phyloP scores from a whole-genome alignment of 2,113 vertebrate genomes.

The Setophaga kirtlandii region DNA sequence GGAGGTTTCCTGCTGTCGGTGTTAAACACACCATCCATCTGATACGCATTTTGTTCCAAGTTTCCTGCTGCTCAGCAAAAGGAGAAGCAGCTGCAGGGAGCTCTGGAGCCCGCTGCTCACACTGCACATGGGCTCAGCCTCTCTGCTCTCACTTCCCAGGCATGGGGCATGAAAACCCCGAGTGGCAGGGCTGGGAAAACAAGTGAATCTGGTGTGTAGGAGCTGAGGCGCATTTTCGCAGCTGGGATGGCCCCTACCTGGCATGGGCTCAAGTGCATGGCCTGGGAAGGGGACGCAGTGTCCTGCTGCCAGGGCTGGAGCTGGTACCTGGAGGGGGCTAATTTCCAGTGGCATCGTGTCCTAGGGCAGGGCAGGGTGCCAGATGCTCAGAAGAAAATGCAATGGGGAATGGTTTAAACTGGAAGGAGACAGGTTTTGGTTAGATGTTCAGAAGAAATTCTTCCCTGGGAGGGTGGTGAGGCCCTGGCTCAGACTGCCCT shows the following conservation, averaged over 20 bases:
- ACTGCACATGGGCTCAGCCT: not conserved
- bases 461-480: not conserved
- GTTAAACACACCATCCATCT: slow-evolving; percentile 27
- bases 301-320: not conserved
- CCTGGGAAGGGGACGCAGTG: not conserved
- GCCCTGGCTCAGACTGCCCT: not conserved
- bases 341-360: not conserved
- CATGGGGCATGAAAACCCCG: not conserved
- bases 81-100: not conserved
- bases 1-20: not conserved
- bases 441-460: not conserved
- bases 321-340: not conserved
- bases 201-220: not conserved
- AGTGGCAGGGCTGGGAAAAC: accelerated
- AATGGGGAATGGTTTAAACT: not conserved
- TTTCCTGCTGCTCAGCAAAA: not conserved
- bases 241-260: not conserved
- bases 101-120: not conserved
- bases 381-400: not conserved
- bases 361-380: not conserved
- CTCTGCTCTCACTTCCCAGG: not conserved
- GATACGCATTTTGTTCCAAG: not conserved
- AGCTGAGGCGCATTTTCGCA: not conserved
- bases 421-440: not conserved
- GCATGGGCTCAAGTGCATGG: accelerated